Base-by-base conservation (phyloP, 2,113 vertebrate genomes). In the Rhineura floridana region DNA sequence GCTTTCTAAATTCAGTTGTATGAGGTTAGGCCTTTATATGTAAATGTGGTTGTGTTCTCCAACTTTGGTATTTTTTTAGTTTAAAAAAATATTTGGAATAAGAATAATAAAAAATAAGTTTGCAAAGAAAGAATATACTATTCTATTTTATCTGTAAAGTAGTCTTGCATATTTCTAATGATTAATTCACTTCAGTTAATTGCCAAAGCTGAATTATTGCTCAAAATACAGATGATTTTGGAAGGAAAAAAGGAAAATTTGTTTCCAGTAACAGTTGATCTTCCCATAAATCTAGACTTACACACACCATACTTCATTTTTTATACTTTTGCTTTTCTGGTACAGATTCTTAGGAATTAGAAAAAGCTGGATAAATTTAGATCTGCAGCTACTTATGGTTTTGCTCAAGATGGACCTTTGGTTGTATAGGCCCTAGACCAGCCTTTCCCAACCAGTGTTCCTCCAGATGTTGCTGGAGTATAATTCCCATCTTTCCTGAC, bases 111-210 rank as follows among this genome's bases (percentile, higher is more conserved):
- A 59, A 23, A 67, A 76, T 44, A 36, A 70, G 6, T 72, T 75
- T 78, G 30, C 44, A 79, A 67, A 78, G n/a, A 42, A 70, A 70
- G 52, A 59, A 72, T 3, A 30, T 59, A 70, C 36, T 13, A 36
- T 39, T 59, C 39, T 25, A 52, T 78, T 67, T 23, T 79, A 36
- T 75, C 7, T 73, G 44, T 39, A 59, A 75, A 39, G 62, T 12
- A 69, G 77, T 52, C 39, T 30, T 62, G 23, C 55, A 82, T 63
- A n/a, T 86, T 81, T 44, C 83, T 77, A 62, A 12, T 75, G n/a
- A 59, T 87, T 59, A 88, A 36, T 67, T 85, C 23, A 69, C 25
- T 79, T 79, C 78, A 86, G n/a, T 36, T 50, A 73, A 50, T 48
- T 81, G 67, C 13, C 79, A 73, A 36, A 21, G 30, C 10, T 87